Base-by-base conservation (phyloP, 2,797 vertebrate genomes). In the Leucoraja ocellata region DNA sequence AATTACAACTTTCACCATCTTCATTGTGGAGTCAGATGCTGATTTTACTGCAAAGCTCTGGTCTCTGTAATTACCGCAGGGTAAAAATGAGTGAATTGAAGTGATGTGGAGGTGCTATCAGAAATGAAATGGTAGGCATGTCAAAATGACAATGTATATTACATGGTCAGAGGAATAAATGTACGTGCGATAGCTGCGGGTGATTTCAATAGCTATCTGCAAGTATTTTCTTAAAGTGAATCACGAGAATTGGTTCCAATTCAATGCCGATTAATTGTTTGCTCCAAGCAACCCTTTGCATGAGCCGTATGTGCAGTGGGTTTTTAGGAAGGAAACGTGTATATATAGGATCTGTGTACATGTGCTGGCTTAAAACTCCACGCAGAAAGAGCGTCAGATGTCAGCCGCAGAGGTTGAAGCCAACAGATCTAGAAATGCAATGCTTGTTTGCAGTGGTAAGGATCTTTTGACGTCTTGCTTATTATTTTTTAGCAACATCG, bases 61-160 rank as follows among this genome's bases (percentile, higher is more conserved):
- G 94, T 84, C n/a, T 95, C 95, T 93, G 93, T 79, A 94, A 93
- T 86, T 23, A 58, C 93, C 93, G 94, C 93, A 91, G 94, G 94
- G 94, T 95, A 94, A 95, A 94, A 95, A 96, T 95, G 95, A 96
- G 94, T 95, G 95, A 96, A 95, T 94, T 95, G 94, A 94, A 96
- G 95, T 96, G 95, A 96, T 96, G 94, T 93, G 94, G 95, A 97
- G 96, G 96, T 96, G 96, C 95, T 93, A 93, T 96, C 95, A 94
- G 95, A 97, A 96, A 94, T 96, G 95, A 96, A 96, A 95, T 95
- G 95, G 94, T 95, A 95, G 94, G 94, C 95, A 95, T 91, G 96
- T 97, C 97, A 97, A 97, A 96, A 96, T 96, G 97, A 96, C 97
- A 97, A 95, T 95, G 94, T 94, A 94, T 94, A 96, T 97, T 97